Evolutionary conservation across 2,113 vertebrate species (phyloP), one percentile per base, ranked within the genome.

Genomic region (Marcusenius ussheri): DNA sequence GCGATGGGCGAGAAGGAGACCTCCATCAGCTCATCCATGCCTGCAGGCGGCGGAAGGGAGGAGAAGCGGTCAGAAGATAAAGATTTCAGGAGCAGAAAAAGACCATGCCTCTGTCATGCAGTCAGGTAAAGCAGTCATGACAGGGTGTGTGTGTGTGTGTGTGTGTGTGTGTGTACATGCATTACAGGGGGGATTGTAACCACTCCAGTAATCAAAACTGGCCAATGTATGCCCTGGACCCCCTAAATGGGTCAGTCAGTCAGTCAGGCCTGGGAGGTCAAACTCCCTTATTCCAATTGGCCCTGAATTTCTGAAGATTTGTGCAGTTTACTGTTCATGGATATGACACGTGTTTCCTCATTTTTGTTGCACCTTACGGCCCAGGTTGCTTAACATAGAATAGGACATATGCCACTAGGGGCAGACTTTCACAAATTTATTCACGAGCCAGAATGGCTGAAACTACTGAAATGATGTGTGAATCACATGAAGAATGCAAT

Each of bases 21-120:
- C 93, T 99, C 98, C 98, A 99, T 99, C 91, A 99, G 90, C 90
- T 99, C 98, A 84, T 99, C 98, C 98, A 99, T 99, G 90, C 98
- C 98, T 99, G 9, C 39, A 3, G 21, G 91, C 0, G 83, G 31
- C 31, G 17, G 70, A 91, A 10, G 66, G 46, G 66, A 89, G 50
- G 21, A 89, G 31, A 42, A 27, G 50, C 31, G 11, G 42, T 74
- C 42, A 74, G n/a, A 74, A 4, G 70, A 77, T 17, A 39, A 6
- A 39, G 31, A 13, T 17, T 39, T 77, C 27, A 66, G 24, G 24
- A 27, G n/a, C n/a, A 66, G 7, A 66, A 11, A 66, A 66, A 66
- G 58, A 66, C 8, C 58, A 66, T n/a, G 21, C 7, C 56, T n/a
- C 24, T 62, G 7, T 62, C 53, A 58, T 24, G 21, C 56, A 24